Evolutionary conservation across 2,113 vertebrate species (phyloP).

Genomic region (Echinops telfairi): DNA sequence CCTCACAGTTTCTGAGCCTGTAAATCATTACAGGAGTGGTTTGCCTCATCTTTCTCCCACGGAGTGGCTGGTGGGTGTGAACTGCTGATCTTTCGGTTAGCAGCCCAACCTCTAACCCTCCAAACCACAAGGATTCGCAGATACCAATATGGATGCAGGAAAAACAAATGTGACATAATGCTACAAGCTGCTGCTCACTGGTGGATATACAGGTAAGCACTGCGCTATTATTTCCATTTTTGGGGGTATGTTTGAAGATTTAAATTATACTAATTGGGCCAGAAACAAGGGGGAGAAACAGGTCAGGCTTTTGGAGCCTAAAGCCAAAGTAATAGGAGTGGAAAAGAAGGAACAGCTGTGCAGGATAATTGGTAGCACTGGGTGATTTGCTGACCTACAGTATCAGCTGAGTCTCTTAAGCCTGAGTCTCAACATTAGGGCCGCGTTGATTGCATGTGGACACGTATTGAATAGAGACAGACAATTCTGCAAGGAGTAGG

Average conservation of each 20-base stretch:
- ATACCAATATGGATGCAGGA: not conserved
- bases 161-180: not conserved
- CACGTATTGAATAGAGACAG: constrained; percentile 14
- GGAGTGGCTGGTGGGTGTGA: no score
- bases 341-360: constrained; percentile 70
- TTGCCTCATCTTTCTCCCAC: no score
- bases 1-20: no score
- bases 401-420: constrained; percentile 41
- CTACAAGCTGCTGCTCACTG: constrained; percentile 16
- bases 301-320: constrained; percentile 59
- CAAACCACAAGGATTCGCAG: no score
- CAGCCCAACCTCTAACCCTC: no score
- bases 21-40: no score
- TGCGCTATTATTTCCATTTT: constrained; percentile 20
- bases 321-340: constrained; percentile 44
- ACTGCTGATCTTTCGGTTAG: no score
- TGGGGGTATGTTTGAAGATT: constrained; percentile 10
- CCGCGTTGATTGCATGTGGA: constrained; percentile 13
- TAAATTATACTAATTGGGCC: constrained; percentile 55
- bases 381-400: constrained; percentile 55
- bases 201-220: not conserved
- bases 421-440: not conserved
- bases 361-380: constrained; percentile 67
- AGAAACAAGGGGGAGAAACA: constrained; percentile 60
- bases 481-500: not conserved